Evolutionary conservation across 2,888 invertebrate genomes (phyloP), one percentile per base, ranked within the genome.

Genomic region (Morpho deidamia): DNA sequence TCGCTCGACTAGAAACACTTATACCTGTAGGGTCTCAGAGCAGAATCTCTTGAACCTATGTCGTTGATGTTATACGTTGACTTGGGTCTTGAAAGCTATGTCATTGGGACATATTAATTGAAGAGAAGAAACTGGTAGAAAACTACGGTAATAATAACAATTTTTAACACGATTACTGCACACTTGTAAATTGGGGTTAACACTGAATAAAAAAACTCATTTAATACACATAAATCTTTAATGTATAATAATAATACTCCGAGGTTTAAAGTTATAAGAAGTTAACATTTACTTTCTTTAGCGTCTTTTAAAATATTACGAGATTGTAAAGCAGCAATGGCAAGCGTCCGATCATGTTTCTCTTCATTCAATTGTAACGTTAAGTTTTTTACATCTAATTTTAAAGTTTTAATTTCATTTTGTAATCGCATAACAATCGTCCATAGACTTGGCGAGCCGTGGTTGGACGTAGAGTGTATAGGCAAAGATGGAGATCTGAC

Each of bases 341-440:
- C 87, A 75, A 88, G 81, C 70, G 72, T 76, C 39, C 90, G 78
- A 66, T 90, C 88, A 60, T 90, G 89, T 74, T 92, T 91, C 76
- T 95, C 95, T 61, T 94, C 93, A 58, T 93, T 93, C 64, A 95
- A 76, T 68, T 93, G 93, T 61, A 90, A 83, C 56, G 91, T 90
- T 55, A 93, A 74, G 62, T 90, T 83, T 58, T 88, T 87, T 65
- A 94, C 91, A 76, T 92, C 91, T 61, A 84, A 72, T 74, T 92
- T 92, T 63, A 95, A 81, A 55, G 91, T 91, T 69, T 92, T 92
- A 61, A 96, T 90, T 81, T 95, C 94, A 72, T 93, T 94, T 74
- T 94, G 94, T 67, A 96, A 80, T 58, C 93, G 91, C 88, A 95
- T 93, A 61, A 96, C 94, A 54, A 95, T 93, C 66, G 95, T 93